phyloP scores from a whole-genome alignment of 2,113 vertebrate genomes.

The Corvus moneduloides region DNA sequence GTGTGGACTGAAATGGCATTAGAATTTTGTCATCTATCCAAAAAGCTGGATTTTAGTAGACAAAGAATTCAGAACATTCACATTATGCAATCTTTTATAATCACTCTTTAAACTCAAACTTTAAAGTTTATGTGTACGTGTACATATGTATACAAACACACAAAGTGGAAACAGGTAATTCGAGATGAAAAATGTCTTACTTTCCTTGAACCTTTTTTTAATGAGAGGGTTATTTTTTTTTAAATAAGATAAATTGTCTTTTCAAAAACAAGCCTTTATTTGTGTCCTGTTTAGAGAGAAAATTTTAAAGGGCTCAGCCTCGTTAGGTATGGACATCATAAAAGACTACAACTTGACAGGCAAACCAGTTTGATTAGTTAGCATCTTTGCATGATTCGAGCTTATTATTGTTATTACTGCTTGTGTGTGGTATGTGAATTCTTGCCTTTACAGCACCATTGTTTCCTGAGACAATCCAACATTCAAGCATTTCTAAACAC shows the following conservation, averaged over 20 bases:
- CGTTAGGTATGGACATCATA: not conserved
- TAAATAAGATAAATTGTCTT: not conserved
- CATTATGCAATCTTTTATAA: constrained; percentile 3
- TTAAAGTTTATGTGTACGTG: not conserved
- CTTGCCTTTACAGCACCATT: not conserved
- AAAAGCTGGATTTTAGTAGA: not conserved
- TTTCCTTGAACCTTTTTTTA: not conserved
- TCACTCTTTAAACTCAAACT: not conserved
- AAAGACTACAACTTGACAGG: not conserved
- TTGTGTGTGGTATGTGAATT: not conserved
- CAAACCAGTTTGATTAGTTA: not conserved
- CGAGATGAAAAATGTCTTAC: not conserved
- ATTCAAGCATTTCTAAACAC: not conserved
- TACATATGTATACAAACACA: not conserved
- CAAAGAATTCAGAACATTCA: constrained; percentile 11
- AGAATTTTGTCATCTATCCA: constrained; percentile 1
- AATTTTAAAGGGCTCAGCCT: not conserved
- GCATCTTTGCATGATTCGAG: not conserved
- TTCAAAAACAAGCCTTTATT: not conserved
- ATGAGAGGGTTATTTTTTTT: not conserved
- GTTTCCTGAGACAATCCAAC: not conserved
- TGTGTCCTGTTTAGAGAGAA: not conserved
- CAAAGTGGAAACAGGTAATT: not conserved
- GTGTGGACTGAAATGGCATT: not conserved
- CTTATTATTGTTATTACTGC: not conserved